phyloP scores from a whole-genome alignment of 2,888 invertebrate genomes.

The Andrena hattorfiana region DNA sequence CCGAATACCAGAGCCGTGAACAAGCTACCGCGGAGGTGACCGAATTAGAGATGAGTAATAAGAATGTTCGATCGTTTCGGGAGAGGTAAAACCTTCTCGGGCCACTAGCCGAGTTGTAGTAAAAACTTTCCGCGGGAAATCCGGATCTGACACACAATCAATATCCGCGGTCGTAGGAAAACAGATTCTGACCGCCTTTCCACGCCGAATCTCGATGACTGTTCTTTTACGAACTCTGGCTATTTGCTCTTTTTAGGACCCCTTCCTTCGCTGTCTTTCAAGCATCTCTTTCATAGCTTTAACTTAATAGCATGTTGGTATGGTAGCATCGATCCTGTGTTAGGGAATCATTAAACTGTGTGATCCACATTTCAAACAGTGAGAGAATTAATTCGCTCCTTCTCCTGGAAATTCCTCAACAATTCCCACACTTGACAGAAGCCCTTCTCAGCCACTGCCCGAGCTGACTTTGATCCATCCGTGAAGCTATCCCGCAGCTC shows the following conservation, averaged over 20 bases:
- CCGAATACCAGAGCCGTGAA: slow-evolving; percentile 14
- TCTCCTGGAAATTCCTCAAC: too few relatives aligned
- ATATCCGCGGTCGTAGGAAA: slow-evolving; percentile 64
- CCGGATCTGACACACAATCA: slow-evolving; percentile 48
- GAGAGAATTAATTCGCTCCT: too few relatives aligned
- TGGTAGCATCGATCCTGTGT: background rate
- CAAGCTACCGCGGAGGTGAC: background rate
- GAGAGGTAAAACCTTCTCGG: background rate
- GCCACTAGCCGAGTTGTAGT: background rate
- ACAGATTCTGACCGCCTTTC: slow-evolving; percentile 38
- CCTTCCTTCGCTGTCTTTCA: background rate
- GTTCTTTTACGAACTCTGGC: slow-evolving; percentile 55
- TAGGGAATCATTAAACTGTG: background rate
- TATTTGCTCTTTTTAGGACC: slow-evolving; percentile 10
- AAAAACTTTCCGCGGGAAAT: slow-evolving; percentile 6
- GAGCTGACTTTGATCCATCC: background rate
- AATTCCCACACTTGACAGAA: too few relatives aligned
- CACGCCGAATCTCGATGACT: slow-evolving; percentile 55
- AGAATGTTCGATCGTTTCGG: background rate
- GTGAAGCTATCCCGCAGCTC: background rate
- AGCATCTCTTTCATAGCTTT: background rate
- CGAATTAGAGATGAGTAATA: background rate
- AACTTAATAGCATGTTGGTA: background rate
- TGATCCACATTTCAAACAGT: too few relatives aligned
- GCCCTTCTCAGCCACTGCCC: too few relatives aligned